Evolutionary conservation across 2,797 vertebrate species (phyloP), one percentile per base, ranked within the genome.

Genomic region (Cyclura pinguis): DNA sequence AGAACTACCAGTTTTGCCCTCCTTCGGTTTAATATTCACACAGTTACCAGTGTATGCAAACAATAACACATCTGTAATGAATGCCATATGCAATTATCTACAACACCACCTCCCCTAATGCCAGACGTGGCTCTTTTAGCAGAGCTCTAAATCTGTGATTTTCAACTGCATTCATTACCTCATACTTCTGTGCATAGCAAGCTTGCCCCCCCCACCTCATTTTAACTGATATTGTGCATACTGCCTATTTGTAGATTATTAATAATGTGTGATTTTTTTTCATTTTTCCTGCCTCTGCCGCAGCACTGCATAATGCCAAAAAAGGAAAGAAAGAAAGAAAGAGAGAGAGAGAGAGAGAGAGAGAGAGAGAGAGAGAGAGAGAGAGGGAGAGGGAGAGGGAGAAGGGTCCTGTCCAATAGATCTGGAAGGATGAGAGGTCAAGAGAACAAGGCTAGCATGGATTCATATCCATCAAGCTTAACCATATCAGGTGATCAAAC

Each of bases 121-220:
- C 90, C 73, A 91, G 86, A 87, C 84, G 81, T 91, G 86, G 86
- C 86, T 91, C 72, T 84, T 91, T 91, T n/a, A 84, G 59, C 55
- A 77, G 72, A 42, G n/a, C 59, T 91, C 27, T 84, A 83, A 78
- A 87, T 78, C 35, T 87, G n/a, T 72, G 27, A 29, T 91, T 88
- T 91, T 87, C 85, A 42, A 42, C 59, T 84, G 90, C 59, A 84
- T 87, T 87, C 80, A 84, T 91, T 84, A 84, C 29, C 35, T 16
- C n/a, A 50, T 32, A 81, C 27, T 84, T 84, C 78, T 87, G 73
- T 80, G 84, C 85, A 64, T 32, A 87, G 84, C 81, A 80, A 27
- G 13, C 64, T 78, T 50, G 3, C 10, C 22, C 22, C n/a, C 47
- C 10, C 84, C 72, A 4, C 64, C 72, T 69, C 32, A 1, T 29